Base-by-base conservation (phyloP, 2,113 vertebrate species). In the Hippocampus zosterae region DNA sequence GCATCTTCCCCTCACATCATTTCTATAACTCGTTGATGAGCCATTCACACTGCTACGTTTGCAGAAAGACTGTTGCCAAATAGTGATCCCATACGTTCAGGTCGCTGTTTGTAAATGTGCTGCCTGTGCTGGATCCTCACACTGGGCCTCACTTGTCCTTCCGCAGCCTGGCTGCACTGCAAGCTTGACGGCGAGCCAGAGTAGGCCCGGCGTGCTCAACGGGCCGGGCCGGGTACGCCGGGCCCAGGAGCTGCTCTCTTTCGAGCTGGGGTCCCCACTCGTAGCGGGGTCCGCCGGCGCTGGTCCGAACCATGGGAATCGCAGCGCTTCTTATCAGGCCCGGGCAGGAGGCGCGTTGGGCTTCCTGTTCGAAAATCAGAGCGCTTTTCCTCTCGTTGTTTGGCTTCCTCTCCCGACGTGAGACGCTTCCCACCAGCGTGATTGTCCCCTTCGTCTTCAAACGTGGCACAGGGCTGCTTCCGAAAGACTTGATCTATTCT, bases 381-480 rank as follows among this genome's bases (percentile, higher is more conserved):
- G 95, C 88, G 92, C 94, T 93, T 97, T 98, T 99, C 97, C 97
- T 99, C 97, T 97, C 88, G 94, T 99, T 99, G 97, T 99, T 98
- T 96, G 89, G 93, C 94, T 99, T 98, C 97, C 96, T 97, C 95
- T 89, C 82, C 57, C 93, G 93, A 93, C 92, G 93, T 92, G 93
- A 96, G 96, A 96, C 93, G 91, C 95, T 98, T 99, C 96, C 96
- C 96, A 98, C 95, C 95, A 97, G 93, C 92, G 84, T 89, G 92
- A 95, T 97, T 99, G 97, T 98, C 96, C 96, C 93, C 97, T 60
- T 94, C 93, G 95, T 99, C 97, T 98, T 98, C 97, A 98, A 99
- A 98, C 95, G 94, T 96, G 96, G 95, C 95, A 97, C 94, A 94
- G 94, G 94, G 57, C 91, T 88, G 90, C 94, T 98, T 99, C 97